Conservation (phyloP, 1,140 invertebrate species). For the Cydia pomonella region DNA sequence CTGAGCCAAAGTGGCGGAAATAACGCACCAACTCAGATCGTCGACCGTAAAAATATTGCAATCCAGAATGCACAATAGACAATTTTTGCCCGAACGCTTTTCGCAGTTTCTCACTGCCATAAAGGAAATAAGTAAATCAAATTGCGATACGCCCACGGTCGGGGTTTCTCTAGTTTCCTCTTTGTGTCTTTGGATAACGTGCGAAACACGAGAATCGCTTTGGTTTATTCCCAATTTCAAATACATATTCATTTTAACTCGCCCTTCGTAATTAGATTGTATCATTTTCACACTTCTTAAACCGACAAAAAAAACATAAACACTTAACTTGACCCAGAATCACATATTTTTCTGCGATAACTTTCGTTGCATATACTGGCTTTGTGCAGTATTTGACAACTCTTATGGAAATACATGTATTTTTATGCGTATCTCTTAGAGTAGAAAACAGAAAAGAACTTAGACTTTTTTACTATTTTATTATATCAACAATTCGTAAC, state of each 20-base stretch:
- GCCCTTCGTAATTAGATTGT: no score
- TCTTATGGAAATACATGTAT: no score
- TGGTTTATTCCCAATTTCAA: no score
- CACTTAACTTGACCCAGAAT: no score
- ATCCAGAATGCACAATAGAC: constrained; percentile 26
- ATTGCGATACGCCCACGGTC: neutral
- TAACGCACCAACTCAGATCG: constrained; percentile 15
- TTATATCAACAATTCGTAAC: neutral
- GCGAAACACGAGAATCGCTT: neutral
- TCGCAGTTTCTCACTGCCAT: constrained; percentile 13
- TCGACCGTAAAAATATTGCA: constrained; percentile 30
- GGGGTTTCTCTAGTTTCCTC: neutral
- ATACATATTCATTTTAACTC: no score
- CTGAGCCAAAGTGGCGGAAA: constrained; percentile 24
- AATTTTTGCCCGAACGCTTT: constrained; percentile 16
- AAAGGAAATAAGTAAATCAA: constrained; percentile 31
- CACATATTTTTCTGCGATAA: no score
- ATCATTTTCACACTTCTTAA: no score
- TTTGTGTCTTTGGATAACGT: constrained; percentile 9
- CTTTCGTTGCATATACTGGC: no score
- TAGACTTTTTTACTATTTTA: neutral
- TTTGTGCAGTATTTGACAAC: no score
- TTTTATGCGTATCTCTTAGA: no score
- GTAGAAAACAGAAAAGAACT: no score
- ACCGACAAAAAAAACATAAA: no score